Evolutionary conservation across 2,888 invertebrate species (phyloP).

Genomic region (Leptogaster cylindrica): DNA sequence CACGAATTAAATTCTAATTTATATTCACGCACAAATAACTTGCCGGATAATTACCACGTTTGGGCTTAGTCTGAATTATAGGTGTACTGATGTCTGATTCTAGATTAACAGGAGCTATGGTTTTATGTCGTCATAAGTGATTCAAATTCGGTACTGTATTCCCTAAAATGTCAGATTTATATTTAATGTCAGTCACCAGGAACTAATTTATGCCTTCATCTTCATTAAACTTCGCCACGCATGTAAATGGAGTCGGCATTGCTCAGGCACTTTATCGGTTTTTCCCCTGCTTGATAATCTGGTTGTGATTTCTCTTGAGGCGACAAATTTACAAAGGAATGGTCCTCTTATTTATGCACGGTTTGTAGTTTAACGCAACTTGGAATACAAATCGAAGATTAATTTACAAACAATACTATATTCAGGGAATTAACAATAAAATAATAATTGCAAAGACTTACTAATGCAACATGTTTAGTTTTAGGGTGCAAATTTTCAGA

Average conservation of each 20-base stretch:
- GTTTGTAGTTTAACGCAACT: background rate
- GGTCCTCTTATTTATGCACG: background rate
- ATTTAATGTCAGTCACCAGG: constrained; percentile 39
- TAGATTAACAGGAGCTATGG: constrained; percentile 4
- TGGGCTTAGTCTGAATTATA: constrained; percentile 18
- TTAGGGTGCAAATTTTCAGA: too few relatives aligned
- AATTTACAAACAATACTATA: too few relatives aligned
- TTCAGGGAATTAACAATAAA: too few relatives aligned
- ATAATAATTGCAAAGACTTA: too few relatives aligned
- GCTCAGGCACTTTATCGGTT: background rate
- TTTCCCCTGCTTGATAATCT: background rate
- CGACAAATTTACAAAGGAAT: background rate
- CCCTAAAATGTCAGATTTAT: constrained; percentile 42
- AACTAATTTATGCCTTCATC: constrained; percentile 41
- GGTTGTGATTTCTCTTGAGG: too few relatives aligned
- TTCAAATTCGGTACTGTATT: background rate
- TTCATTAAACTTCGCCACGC: constrained; percentile 31
- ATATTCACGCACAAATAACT: constrained; percentile 47
- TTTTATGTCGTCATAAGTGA: constrained; percentile 12
- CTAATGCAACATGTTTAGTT: too few relatives aligned
- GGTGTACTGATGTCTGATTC: constrained; percentile 14
- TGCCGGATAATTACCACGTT: constrained; percentile 26
- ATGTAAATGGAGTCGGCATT: background rate
- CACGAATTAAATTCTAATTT: constrained; percentile 46
- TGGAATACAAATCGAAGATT: background rate